Base-by-base conservation (phyloP, 1,140 invertebrate species). In the Drepana arcuata region DNA sequence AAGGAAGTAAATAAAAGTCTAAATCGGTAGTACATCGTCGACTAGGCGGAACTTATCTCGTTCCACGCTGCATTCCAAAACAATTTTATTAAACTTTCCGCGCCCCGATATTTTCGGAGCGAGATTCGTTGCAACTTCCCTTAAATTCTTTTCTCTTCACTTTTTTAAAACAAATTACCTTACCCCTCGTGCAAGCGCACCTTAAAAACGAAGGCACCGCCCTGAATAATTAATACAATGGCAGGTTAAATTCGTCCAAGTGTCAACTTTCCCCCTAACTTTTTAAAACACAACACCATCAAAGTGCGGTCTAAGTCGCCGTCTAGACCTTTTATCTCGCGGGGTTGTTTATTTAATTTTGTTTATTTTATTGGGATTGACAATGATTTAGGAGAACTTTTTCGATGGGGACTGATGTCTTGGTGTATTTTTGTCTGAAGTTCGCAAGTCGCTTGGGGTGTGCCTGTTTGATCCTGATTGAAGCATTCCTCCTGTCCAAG, bases 191-290 rank as follows among this genome's bases (percentile, higher is more conserved):
- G 34, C 60, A 45, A 64, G 43, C 67, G 56, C 71, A 77, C 73
- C 71, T 81, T 72, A 60, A 66, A 78, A 70, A 71, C 56, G 68
- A 70, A 69, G 60, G 68, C 71, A 58, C 59, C 68, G 54, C 66
- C 63, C 64, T 82, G 78, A 79, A 82, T 82, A 82, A 82, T 82
- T 82, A 79, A 82, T 78, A 82, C 71, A 78, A 79, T 74, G 67
- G 65, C 63, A 79, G 67, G 68, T 75, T 75, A 81, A 79, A 79
- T 71, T 81, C 73, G 59, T 75, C 66, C 44, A 73, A 82, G 74
- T 78, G 74, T 79, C 77, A 81, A 75, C 67, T 77, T 67, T 74
- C 68, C 77, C 73, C 74, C 60, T 71, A 79, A 65, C 72, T 75
- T 49, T 73, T 62, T 55, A 79, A 81, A 79, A 73, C 62, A 75